A percentile compares a stretch with the other conserved stretches of the same genome.
Evolutionary conservation across 2,888 invertebrate genomes (phyloP).

Genomic region (Steinernema hermaphroditum): DNA sequence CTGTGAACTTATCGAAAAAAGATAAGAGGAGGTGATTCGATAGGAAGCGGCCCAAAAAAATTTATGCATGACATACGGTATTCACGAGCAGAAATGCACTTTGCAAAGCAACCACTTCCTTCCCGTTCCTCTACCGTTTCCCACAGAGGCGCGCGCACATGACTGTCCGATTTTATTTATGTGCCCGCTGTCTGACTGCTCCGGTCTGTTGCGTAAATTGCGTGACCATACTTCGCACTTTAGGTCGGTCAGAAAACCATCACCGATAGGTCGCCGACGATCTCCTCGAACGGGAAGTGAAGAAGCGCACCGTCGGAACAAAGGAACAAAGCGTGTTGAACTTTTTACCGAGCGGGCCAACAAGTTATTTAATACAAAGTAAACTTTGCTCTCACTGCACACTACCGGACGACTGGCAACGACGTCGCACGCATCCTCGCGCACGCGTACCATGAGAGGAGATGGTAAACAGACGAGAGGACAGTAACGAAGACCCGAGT

Average conservation of each 20-base stretch:
- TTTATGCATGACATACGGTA: background rate
- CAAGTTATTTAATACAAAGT: slow-evolving; percentile 30
- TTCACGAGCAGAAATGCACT: background rate
- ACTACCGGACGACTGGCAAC: slow-evolving; percentile 28
- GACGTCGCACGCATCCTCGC: slow-evolving; percentile 6
- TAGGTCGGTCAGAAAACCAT: background rate
- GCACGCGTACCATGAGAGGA: slow-evolving; percentile 20
- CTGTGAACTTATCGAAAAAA: no score
- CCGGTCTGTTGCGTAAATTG: slow-evolving; percentile 1
- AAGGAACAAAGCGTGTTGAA: slow-evolving; percentile 29
- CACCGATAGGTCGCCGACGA: no score
- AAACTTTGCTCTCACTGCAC: slow-evolving; percentile 17
- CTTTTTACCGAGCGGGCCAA: slow-evolving; percentile 25
- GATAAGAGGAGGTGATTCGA: no score
- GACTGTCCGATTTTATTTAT: background rate
- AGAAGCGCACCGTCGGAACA: slow-evolving; percentile 12
- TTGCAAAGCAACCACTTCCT: slow-evolving; percentile 2
- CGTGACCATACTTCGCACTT: slow-evolving; percentile 5
- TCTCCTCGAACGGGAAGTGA: background rate
- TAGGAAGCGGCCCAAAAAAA: background rate
- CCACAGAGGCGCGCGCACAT: background rate
- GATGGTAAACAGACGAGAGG: slow-evolving; percentile 22
- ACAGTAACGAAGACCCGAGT: slow-evolving; percentile 22
- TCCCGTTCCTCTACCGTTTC: background rate
- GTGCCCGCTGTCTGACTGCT: background rate